A percentile compares a stretch with the other conserved stretches of the same genome.
These are phyloP conservation scores for Nyctereutes procyonoides DNA, from an alignment of 2,113 vertebrate genomes.

Conservation along the genomic window DNA sequence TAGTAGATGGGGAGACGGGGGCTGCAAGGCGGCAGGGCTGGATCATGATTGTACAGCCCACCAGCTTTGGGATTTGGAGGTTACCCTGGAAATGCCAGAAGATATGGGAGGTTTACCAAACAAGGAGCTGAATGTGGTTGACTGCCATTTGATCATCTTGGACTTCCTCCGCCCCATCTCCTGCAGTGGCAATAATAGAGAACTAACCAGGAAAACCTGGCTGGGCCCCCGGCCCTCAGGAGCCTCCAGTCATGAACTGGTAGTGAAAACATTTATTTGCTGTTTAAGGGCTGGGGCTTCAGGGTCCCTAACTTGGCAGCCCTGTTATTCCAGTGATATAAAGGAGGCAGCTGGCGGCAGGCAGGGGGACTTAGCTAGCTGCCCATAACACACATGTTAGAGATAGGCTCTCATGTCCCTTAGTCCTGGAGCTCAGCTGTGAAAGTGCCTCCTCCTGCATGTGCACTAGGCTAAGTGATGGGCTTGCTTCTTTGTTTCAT, in stretches of 20 bases:
- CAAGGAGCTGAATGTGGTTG: not conserved
- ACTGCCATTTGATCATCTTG: not conserved
- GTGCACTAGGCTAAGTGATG: fast-evolving
- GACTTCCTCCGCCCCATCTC: not conserved
- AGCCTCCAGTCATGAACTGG: constrained; percentile 48
- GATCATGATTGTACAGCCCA: not conserved
- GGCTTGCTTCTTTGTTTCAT: not conserved
- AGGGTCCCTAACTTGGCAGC: constrained; percentile 68
- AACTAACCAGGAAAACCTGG: not conserved
- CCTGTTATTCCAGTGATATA: constrained; percentile 50
- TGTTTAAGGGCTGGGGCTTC: constrained; percentile 66
- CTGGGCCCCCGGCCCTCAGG: constrained; percentile 19
- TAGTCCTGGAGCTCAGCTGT: not conserved
- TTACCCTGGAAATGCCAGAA: not conserved
- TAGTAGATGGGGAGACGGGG: not conserved
- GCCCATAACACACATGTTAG: constrained; percentile 56
- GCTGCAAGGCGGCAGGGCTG: fast-evolving
- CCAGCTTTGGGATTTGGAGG: not conserved
- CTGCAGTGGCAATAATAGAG: not conserved
- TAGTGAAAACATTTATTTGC: constrained; percentile 65
- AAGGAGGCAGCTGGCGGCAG: constrained; percentile 54
- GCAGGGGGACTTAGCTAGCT: not conserved
- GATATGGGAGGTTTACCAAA: not conserved
- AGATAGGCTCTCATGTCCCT: constrained; percentile 4
- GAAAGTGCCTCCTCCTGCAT: not conserved